phyloP scores from a whole-genome alignment of 2,113 vertebrate genomes.

The Brachyhypopomus occidentalis region DNA sequence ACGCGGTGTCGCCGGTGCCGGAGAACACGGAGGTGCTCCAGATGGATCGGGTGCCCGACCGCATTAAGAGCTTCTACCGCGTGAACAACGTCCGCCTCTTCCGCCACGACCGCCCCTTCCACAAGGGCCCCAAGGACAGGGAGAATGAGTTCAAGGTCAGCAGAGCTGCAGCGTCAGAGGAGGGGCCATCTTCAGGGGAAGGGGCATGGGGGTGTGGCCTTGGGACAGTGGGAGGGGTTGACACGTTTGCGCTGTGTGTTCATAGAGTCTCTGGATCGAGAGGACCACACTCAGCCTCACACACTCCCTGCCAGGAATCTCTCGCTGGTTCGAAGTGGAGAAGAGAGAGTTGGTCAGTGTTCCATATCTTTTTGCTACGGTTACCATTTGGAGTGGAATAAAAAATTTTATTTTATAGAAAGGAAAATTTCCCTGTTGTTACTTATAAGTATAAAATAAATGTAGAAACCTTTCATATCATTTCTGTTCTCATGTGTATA shows the following conservation, averaged over 20 bases:
- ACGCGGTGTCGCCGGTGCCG: conserved; percentile 91
- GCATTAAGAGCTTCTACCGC: conserved; percentile 97
- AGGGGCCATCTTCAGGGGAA: no score
- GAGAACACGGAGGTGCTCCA: conserved; percentile 87
- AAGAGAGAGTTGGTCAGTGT: conserved; percentile 91
- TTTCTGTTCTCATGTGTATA: no score
- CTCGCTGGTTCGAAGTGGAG: conserved; percentile 98
- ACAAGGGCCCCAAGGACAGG: conserved; percentile 93
- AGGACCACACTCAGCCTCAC: conserved; percentile 93
- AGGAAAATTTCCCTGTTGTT: background rate
- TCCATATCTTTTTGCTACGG: background rate
- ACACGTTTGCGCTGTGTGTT: conserved; percentile 22
- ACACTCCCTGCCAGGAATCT: conserved; percentile 94
- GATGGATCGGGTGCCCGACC: conserved; percentile 92
- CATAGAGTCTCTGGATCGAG: conserved; percentile 98
- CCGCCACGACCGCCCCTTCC: conserved; percentile 96
- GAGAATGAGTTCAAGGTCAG: conserved; percentile 97
- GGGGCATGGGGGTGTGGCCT: background rate
- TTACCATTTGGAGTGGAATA: background rate
- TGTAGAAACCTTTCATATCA: no score
- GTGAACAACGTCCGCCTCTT: conserved; percentile 95
- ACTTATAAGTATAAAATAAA: background rate
- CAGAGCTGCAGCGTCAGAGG: background rate
- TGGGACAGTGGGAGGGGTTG: background rate
- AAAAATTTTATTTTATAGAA: background rate